Conservation (phyloP, 2,113 vertebrate species). For the Irena cyanogastra region DNA sequence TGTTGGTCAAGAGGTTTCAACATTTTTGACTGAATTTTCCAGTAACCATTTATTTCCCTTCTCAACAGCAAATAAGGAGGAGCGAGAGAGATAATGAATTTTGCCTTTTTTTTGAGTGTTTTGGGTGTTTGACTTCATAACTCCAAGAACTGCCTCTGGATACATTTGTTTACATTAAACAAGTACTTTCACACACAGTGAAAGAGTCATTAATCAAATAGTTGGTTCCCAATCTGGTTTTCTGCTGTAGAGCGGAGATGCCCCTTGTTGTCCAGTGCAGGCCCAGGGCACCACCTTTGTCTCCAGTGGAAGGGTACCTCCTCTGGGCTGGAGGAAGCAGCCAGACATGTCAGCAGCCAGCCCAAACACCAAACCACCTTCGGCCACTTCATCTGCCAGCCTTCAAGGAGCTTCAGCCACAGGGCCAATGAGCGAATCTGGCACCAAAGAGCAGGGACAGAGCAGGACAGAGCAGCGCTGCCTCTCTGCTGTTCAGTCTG, state of each 20-base stretch:
- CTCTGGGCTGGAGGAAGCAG: neutral
- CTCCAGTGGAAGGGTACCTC: fast-evolving
- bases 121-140: neutral
- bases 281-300: neutral
- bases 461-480: neutral
- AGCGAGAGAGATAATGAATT: neutral
- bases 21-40: neutral
- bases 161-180: neutral
- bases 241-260: neutral
- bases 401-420: neutral
- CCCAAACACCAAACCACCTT: neutral
- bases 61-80: neutral
- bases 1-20: neutral
- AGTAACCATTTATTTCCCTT: neutral
- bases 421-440: too few species aligned
- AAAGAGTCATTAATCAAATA: neutral
- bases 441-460: fast-evolving
- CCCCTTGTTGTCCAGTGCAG: neutral
- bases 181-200: neutral
- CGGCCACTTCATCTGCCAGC: neutral
- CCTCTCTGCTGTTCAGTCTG: constrained; percentile 30
- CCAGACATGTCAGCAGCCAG: neutral
- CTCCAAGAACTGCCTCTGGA: neutral
- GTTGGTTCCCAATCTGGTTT: neutral
- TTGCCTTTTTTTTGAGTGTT: neutral